phyloP scores from a whole-genome alignment of 2,797 vertebrate species.

The Acrossocheilus wenchowensis region DNA sequence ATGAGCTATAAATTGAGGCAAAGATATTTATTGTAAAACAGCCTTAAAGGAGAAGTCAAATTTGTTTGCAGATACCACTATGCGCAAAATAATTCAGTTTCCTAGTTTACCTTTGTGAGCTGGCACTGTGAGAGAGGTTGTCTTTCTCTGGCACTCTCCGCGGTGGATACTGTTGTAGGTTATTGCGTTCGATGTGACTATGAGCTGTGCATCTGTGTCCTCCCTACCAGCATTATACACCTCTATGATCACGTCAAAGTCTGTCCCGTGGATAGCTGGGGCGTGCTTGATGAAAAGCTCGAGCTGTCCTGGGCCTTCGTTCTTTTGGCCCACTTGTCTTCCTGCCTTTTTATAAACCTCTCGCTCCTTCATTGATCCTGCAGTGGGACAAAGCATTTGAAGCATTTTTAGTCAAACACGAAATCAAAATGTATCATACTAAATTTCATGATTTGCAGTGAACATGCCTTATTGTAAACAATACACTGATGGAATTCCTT shows the following conservation, averaged over 20 bases:
- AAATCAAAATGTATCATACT: not conserved
- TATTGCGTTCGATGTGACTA: constrained; percentile 65
- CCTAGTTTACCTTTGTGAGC: constrained; percentile 66
- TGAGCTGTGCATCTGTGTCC: constrained; percentile 69
- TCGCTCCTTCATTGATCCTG: constrained; percentile 81
- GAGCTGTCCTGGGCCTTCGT: constrained; percentile 56
- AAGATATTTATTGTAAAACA: not conserved
- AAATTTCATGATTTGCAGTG: not conserved
- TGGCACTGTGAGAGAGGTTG: constrained; percentile 65
- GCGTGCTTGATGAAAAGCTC: constrained; percentile 74
- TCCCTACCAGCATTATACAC: constrained; percentile 71
- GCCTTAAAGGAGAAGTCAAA: not conserved
- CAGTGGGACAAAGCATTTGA: not conserved
- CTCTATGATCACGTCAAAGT: constrained; percentile 81
- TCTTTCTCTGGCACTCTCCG: constrained; percentile 71
- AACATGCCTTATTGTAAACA: not conserved
- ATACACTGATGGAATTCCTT: not conserved
- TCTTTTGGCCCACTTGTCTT: constrained; percentile 41
- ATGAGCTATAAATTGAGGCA: constrained; percentile 66
- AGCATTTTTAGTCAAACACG: not conserved
- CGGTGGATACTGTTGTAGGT: constrained; percentile 75
- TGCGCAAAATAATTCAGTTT: not conserved
- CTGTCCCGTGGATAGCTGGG: constrained; percentile 76
- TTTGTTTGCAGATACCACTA: not conserved
- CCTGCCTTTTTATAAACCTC: constrained; percentile 76